Conservation (phyloP, 1,140 invertebrate genomes). For the Oedothorax gibbosus region DNA sequence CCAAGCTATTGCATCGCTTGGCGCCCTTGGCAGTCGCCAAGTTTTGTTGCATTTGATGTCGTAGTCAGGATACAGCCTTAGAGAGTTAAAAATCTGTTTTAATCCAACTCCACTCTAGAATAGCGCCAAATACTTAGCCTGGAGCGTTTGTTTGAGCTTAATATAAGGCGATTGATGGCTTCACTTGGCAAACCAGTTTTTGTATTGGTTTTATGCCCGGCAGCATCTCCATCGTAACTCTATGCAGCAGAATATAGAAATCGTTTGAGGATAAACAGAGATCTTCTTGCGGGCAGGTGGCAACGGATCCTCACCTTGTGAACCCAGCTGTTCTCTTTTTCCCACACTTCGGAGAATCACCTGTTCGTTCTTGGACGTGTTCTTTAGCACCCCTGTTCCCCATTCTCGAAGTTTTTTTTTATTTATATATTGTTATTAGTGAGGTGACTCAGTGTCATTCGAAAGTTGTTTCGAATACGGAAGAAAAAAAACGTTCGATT, state of each 20-base stretch:
- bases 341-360: constrained; percentile 48
- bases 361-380: constrained; percentile 18
- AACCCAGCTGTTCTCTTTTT: constrained; percentile 55
- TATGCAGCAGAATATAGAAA: neutral
- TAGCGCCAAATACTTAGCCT: no score
- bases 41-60: no score
- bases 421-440: constrained; percentile 7
- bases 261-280: constrained; percentile 38
- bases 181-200: no score
- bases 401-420: neutral
- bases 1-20: no score
- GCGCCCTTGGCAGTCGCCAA: no score
- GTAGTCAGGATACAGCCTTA: no score
- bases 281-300: constrained; percentile 18
- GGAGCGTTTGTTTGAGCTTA: no score
- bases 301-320: constrained; percentile 42
- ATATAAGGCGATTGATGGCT: no score
- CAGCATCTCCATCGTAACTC: neutral
- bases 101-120: no score
- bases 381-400: neutral
- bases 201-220: no score
- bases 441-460: constrained; percentile 33
- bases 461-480: neutral
- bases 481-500: neutral
- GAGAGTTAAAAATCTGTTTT: no score